These are phyloP conservation scores for Chrysomela aeneicollis DNA, from an alignment of 2,888 invertebrate species.

Conservation along the genomic window DNA sequence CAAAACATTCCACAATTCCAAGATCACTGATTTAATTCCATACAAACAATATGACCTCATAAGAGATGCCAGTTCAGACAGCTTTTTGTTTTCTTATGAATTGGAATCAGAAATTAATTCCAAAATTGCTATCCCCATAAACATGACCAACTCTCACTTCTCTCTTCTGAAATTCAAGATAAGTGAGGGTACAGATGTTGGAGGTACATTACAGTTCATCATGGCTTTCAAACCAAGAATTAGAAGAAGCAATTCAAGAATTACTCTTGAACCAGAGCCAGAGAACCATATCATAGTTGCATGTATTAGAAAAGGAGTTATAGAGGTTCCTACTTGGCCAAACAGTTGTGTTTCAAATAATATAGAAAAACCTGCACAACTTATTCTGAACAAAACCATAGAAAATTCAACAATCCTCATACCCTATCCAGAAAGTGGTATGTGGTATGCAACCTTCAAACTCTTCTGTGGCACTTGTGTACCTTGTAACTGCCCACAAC, in stretches of 20 bases:
- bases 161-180: conserved; percentile 75
- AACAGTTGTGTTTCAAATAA: conserved; percentile 65
- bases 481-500: conserved; percentile 54
- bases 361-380: conserved; percentile 65
- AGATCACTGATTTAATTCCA: conserved; percentile 41
- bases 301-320: conserved; percentile 68
- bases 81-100: conserved; percentile 80
- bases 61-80: conserved; percentile 74
- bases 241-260: conserved; percentile 14
- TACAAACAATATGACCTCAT: conserved; percentile 58
- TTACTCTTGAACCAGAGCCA: conserved; percentile 45
- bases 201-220: conserved; percentile 79
- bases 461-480: conserved; percentile 70
- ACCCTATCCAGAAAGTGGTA: conserved; percentile 85
- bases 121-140: conserved; percentile 71
- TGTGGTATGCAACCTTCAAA: conserved; percentile 80
- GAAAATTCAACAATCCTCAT: conserved; percentile 71
- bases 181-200: conserved; percentile 76
- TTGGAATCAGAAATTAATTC: conserved; percentile 67
- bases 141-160: conserved; percentile 71
- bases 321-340: conserved; percentile 69
- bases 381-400: conserved; percentile 71
- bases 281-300: conserved; percentile 65
- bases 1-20: conserved; percentile 35
- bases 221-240: conserved; percentile 72